Evolutionary conservation across 2,888 invertebrate species (phyloP).

Genomic region (Tetheella fluctuosa): DNA sequence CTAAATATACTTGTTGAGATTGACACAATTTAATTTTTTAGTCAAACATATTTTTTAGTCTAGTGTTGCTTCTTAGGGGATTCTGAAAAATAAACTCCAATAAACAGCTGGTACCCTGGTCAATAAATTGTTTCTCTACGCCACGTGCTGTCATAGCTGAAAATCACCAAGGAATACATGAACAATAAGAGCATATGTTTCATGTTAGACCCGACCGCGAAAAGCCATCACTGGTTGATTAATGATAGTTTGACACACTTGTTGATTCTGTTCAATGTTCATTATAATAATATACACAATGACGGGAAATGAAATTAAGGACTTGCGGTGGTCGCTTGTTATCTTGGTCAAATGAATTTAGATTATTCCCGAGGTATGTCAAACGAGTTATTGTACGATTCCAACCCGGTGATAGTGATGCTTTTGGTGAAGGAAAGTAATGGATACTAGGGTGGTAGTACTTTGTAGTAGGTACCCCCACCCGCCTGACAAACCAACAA

Average conservation of each 20-base stretch:
- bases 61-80: too few species aligned
- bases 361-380: too few species aligned
- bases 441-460: too few species aligned
- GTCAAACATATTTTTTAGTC: too few species aligned
- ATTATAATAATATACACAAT: too few species aligned
- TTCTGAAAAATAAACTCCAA: neutral
- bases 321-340: neutral
- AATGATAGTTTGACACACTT: slow-evolving; percentile 5
- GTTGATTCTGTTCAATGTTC: slow-evolving; percentile 1
- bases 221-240: neutral
- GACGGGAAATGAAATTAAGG: neutral
- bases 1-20: too few species aligned
- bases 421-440: too few species aligned
- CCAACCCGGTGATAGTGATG: too few species aligned
- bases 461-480: too few species aligned
- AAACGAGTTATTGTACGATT: too few species aligned
- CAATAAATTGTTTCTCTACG: neutral
- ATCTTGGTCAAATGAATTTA: neutral
- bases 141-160: neutral
- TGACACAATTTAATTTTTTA: too few species aligned
- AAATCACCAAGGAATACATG: neutral
- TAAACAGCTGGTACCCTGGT: neutral
- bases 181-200: neutral
- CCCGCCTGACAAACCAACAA: too few species aligned
- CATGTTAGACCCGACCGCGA: neutral